Evolutionary conservation across 2,113 vertebrate genomes (phyloP).

Genomic region (Pelodiscus sinensis): DNA sequence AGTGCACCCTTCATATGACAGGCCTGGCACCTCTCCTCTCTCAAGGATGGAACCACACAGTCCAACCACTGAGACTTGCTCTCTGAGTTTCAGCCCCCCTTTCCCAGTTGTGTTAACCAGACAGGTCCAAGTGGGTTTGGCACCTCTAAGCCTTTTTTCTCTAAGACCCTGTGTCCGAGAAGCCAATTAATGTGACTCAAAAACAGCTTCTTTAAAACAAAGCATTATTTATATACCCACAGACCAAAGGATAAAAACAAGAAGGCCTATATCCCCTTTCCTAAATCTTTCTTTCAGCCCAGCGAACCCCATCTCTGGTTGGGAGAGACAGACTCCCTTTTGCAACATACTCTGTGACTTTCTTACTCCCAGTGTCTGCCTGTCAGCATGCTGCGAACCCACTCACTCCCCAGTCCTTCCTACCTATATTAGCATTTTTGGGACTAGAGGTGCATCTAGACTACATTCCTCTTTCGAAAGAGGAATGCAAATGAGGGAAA

Average conservation of each 20-base stretch:
- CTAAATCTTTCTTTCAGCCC: not conserved
- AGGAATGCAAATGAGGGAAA: too few relatives aligned
- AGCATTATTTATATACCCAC: not conserved
- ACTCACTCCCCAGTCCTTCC: not conserved
- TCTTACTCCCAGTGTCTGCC: not conserved
- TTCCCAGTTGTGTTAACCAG: not conserved
- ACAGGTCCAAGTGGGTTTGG: rapidly evolving
- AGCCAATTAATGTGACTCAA: not conserved
- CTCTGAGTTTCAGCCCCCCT: not conserved
- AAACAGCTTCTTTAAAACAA: not conserved
- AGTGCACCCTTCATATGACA: not conserved
- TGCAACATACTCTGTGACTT: not conserved
- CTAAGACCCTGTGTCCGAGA: not conserved
- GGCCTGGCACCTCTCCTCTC: not conserved
- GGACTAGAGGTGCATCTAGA: too few relatives aligned
- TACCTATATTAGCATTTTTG: not conserved
- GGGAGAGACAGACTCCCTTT: not conserved
- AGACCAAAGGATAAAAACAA: not conserved
- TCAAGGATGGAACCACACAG: not conserved
- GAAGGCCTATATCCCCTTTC: not conserved
- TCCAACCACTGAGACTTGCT: not conserved
- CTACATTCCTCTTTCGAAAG: too few relatives aligned
- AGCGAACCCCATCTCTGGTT: not conserved
- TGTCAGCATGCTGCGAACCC: not conserved
- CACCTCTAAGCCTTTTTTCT: not conserved